Evolutionary conservation across 2,113 vertebrate genomes (phyloP), one percentile per base, ranked within the genome.

Genomic region (Ceratotherium simum): DNA sequence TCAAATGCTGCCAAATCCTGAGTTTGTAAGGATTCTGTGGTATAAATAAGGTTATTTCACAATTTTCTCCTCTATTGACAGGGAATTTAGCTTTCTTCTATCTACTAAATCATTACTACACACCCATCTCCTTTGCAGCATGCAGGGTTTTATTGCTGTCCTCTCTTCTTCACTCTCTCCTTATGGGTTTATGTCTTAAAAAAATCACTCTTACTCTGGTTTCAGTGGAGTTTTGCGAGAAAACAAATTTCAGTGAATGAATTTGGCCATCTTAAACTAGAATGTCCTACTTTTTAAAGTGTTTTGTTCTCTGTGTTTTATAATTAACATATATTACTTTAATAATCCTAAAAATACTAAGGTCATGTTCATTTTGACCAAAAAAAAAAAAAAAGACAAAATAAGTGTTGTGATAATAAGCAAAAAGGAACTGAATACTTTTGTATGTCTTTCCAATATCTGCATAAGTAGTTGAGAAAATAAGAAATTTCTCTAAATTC

Each of bases 271-370:
- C 29, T 42, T 85, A 51, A 95, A 65, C 5, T 33, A 76, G 20
- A 89, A 81, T 90, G 31, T 95, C 4, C 75, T 56, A 33, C 2
- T 67, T 81, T 62, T 48, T 46, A 31, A 79, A 95, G 2, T 29
- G 69, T 83, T 94, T 54, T 39, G 9, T n/a, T 46, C 6, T 27
- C 5, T 86, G 2, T 70, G 3, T 70, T 85, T 90, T 90, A 58
- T n/a, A 39, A 65, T 76, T n/a, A 87, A 76, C 76, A 79, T 42
- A 82, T 16, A 11, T 75, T 84, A 48, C 56, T 78, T 92, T 48
- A 95, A 76, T 39, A 75, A 75, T 80, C 27, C 39, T 88, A 78
- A 72, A 96, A 58, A 72, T 33, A 79, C 6, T 56, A 73, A 94
- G 78, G 12, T 29, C 20, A 72, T 33, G 0, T 72, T 86, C 21